Percentiles rank a stretch among this genome's conserved stretches.
Evolutionary conservation across 2,113 vertebrate genomes (phyloP).

Genomic region (Coregonus clupeaformis): DNA sequence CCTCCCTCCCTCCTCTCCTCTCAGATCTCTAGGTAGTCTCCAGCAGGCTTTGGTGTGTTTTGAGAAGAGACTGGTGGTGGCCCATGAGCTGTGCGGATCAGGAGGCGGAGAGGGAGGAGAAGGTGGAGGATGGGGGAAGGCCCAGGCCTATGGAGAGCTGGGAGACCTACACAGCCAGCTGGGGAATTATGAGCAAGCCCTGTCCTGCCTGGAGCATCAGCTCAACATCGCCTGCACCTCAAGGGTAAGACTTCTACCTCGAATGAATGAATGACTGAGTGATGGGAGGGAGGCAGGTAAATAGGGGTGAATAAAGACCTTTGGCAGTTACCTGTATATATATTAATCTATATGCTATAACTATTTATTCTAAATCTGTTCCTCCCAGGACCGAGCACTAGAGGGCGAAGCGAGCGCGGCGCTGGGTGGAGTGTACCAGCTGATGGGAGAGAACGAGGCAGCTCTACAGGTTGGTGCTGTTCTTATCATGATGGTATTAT

Average conservation of each 20-base stretch:
- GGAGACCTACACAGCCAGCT: conserved; percentile 93
- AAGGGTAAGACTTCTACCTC: conserved; percentile 42
- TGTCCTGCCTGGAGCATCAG: conserved; percentile 94
- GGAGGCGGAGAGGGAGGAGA: conserved; percentile 87
- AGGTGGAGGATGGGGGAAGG: conserved; percentile 78
- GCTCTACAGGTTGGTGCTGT: conserved; percentile 78
- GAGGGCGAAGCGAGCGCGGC: conserved; percentile 89
- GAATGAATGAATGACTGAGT: background rate
- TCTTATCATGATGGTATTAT: background rate
- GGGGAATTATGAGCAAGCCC: conserved; percentile 93
- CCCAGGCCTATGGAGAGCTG: conserved; percentile 94
- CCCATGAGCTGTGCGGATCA: conserved; percentile 91
- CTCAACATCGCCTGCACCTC: conserved; percentile 82
- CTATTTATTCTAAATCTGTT: background rate
- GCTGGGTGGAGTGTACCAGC: conserved; percentile 89
- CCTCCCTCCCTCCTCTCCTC: background rate
- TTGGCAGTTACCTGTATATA: background rate
- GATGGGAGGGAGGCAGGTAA: background rate
- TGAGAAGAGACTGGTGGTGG: conserved; percentile 92
- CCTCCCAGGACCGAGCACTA: conserved; percentile 82
- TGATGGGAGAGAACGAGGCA: conserved; percentile 92
- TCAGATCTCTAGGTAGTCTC: conserved; percentile 89
- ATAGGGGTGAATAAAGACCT: background rate
- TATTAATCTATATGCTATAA: background rate
- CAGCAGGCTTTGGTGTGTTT: conserved; percentile 96